Percentiles rank a stretch among this genome's conserved stretches.
Conservation (phyloP, 2,888 invertebrate genomes). For the Ecliptopera silaceata region DNA sequence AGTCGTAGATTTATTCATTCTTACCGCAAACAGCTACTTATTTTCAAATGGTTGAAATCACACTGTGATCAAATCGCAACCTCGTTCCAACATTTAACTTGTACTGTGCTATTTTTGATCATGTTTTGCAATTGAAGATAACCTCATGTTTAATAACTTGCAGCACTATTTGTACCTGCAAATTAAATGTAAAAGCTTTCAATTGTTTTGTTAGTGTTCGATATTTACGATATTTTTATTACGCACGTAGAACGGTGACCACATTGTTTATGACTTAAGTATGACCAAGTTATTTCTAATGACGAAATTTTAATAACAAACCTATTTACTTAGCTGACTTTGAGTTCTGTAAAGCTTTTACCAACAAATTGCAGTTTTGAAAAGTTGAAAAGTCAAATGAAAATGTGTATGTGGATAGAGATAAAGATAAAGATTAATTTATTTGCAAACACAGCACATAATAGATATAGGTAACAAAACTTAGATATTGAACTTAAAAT, state of each 20-base stretch:
- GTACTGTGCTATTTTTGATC: background rate
- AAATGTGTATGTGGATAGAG: too few species aligned
- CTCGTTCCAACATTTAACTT: background rate
- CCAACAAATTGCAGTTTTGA: background rate
- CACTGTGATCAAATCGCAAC: background rate
- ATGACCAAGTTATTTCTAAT: slow-evolving; percentile 2
- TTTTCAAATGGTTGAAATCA: background rate
- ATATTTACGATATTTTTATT: background rate
- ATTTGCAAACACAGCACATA: too few species aligned
- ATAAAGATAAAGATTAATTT: too few species aligned
- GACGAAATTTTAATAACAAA: background rate
- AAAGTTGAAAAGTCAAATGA: background rate
- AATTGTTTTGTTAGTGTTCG: background rate
- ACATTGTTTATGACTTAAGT: background rate
- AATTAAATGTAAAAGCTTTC: background rate
- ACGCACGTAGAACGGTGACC: background rate
- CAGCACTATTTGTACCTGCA: background rate
- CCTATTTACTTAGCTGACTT: background rate
- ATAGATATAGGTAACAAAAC: too few species aligned
- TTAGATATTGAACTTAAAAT: too few species aligned
- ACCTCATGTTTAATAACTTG: background rate
- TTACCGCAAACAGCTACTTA: too few species aligned
- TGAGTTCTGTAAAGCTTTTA: background rate
- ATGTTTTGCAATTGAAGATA: background rate
- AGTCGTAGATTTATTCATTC: too few species aligned